Base-by-base conservation (phyloP, 37 sponge, comb jelly and placozoan genomes). In the Halisarca cf. caerulea region DNA sequence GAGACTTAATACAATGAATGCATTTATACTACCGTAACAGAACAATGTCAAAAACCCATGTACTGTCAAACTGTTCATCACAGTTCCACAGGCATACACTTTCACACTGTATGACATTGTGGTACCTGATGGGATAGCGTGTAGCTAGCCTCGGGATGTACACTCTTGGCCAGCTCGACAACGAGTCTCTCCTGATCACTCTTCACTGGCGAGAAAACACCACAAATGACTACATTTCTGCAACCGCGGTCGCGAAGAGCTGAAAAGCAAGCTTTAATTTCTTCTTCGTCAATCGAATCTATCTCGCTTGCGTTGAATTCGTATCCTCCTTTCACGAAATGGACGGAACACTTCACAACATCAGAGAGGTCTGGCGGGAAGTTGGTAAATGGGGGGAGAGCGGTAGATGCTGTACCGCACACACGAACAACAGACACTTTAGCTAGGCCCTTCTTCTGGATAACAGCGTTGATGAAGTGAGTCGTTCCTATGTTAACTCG, bases 401-500 rank as follows among this genome's bases (percentile, higher is more conserved):
- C 82, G 47, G 64, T 25, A 0, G 90, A 85, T 4, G 95, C 88
- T 32, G 82, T 66, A 1, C 90, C 90, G 32, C 95, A 95, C 34
- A 95, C 80, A 43, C 95, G 84, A 17, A 95, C 58, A 9, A 86
- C 90, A 0, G 90, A 92, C 0, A 95, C 92, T n/a, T 51, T 75
- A 2, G 87, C 69, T 3, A 95, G 83, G 38, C 47, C 39, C 33
- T 47, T 62, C 58, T 92, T 77, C 80, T 91, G 86, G 23, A 89
- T 71, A 8, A 92, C 86, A 9, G 95, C 95, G 69, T 95, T 95
- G 47, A 86, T 69, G 66, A 95, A 95, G 83, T 95, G 95, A 5
- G 95, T 95, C 1, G 95, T 95, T 7, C 95, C 95, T 38, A 95
- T 95, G 86, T 81, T 79, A 15, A 95, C 92, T 21, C 95, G 80